Percentiles rank a stretch among this genome's conserved stretches.
Evolutionary conservation across 2,888 invertebrate genomes (phyloP).

Genomic region (Lycaena phlaeas): DNA sequence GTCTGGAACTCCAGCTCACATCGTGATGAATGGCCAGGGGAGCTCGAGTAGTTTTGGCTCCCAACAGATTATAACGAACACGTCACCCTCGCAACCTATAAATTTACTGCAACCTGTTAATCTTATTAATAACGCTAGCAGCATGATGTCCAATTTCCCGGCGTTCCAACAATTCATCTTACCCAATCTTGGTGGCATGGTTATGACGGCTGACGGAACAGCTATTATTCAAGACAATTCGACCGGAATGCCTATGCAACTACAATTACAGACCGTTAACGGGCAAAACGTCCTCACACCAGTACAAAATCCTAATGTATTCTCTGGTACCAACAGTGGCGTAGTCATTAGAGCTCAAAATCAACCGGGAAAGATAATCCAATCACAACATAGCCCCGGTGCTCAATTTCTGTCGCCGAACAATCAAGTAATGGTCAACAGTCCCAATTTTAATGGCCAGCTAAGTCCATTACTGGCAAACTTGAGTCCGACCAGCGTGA

Average conservation of each 20-base stretch:
- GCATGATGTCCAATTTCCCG: constrained; percentile 82
- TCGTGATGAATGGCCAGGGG: constrained; percentile 83
- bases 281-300: constrained; percentile 84
- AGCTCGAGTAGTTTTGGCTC: constrained; percentile 74
- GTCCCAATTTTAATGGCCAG: constrained; percentile 81
- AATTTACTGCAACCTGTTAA: constrained; percentile 87
- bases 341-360: constrained; percentile 86
- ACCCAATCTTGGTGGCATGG: constrained; percentile 86
- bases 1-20: constrained; percentile 80
- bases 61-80: constrained; percentile 78
- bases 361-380: constrained; percentile 79
- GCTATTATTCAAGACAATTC: constrained; percentile 82
- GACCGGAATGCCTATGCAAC: constrained; percentile 78
- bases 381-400: constrained; percentile 77
- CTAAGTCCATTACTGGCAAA: constrained; percentile 84
- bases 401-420: constrained; percentile 83
- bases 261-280: constrained; percentile 86
- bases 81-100: constrained; percentile 75
- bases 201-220: constrained; percentile 86
- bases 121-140: constrained; percentile 79
- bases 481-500: constrained; percentile 79
- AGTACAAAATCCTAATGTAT: constrained; percentile 77
- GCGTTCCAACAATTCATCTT: constrained; percentile 88
- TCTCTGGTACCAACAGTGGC: constrained; percentile 78
- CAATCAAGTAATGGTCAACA: constrained; percentile 83